Base-by-base conservation (phyloP, 2,113 vertebrate genomes). In the Scatophagus argus region DNA sequence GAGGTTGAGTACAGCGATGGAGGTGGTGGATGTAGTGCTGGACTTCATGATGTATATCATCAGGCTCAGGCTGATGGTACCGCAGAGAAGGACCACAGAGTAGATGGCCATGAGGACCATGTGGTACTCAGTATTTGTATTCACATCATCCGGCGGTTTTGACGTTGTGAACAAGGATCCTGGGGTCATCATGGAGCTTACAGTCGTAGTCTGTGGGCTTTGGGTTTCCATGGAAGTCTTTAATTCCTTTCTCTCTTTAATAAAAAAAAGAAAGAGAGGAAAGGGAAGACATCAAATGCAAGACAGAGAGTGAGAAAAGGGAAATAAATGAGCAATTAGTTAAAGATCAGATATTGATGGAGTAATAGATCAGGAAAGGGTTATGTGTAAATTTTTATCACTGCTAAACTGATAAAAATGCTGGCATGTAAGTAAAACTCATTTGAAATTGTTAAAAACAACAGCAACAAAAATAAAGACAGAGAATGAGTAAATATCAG, bases 1-100 rank as follows among this genome's bases (percentile, higher is more conserved):
- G 51, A 99, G 92, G 91, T 99, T 99, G 58, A 97, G 51, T 1
- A 98, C 91, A 0, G 95, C 95, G 0, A 95, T 94, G 1, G 96
- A 96, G 34, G 93, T 98, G 87, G 95, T 89, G 0, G 98, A 97
- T 1, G 91, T 86, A 2, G 93, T 85, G 88, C 93, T 96, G 87
- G 95, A 96, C 88, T 95, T 96, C 43, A 99, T 79, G 19, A 95
- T 81, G 56, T 94, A 93, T 0, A 91, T 80, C 90, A 96, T 97
- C 0, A 91, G 86, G 60, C 90, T 74, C 27, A 94, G 55, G 12
- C 97, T 96, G 0, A 90, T 29, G 19, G 80, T 84, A 0, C 98
- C 97, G 7, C 90, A 94, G 14, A 94, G 6, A 2, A 98, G 82
- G 32, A 95, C 96, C 0, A 89, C 5, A 0, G 68, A 87, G 80